These are phyloP conservation scores for Ephialtes manifestator DNA, from an alignment of 2,888 invertebrate species.

Conservation along the genomic window DNA sequence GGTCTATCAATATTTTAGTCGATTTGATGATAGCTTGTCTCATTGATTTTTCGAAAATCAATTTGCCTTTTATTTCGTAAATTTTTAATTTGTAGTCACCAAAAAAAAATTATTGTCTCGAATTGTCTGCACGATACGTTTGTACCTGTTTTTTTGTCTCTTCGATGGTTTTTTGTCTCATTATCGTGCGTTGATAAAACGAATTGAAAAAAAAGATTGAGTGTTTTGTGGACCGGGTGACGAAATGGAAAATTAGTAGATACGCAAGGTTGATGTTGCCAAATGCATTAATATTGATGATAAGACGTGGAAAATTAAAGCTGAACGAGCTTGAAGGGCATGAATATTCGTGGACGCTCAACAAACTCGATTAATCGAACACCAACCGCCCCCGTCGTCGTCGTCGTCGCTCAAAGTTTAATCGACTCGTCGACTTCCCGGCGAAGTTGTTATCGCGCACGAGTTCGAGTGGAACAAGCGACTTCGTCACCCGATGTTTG, in stretches of 20 bases:
- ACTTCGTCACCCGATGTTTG: constrained; percentile 40
- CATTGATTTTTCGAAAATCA: constrained; percentile 22
- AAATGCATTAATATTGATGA: constrained; percentile 36
- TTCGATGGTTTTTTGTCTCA: constrained; percentile 40
- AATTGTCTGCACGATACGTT: constrained; percentile 53
- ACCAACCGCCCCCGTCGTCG: constrained; percentile 18
- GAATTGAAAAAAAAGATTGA: background rate
- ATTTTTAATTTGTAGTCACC: constrained; percentile 24
- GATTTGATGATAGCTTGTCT: constrained; percentile 16
- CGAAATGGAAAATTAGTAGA: constrained; percentile 21
- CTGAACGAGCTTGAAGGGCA: background rate
- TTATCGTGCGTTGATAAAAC: constrained; percentile 12
- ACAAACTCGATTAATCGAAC: constrained; percentile 58
- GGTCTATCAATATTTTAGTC: no score
- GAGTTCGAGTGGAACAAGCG: constrained; percentile 32
- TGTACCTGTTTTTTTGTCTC: constrained; percentile 65
- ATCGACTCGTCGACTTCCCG: constrained; percentile 57
- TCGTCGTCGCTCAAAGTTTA: constrained; percentile 53
- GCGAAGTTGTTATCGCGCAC: constrained; percentile 53
- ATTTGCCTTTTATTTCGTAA: constrained; percentile 34
- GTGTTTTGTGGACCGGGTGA: constrained; percentile 41
- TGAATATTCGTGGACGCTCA: constrained; percentile 36
- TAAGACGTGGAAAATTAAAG: constrained; percentile 5
- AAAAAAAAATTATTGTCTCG: constrained; percentile 18
- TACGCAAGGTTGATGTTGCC: constrained; percentile 3